Evolutionary conservation across 2,797 vertebrate species (phyloP), one percentile per base, ranked within the genome.

Genomic region (Lutjanus argentimaculatus): DNA sequence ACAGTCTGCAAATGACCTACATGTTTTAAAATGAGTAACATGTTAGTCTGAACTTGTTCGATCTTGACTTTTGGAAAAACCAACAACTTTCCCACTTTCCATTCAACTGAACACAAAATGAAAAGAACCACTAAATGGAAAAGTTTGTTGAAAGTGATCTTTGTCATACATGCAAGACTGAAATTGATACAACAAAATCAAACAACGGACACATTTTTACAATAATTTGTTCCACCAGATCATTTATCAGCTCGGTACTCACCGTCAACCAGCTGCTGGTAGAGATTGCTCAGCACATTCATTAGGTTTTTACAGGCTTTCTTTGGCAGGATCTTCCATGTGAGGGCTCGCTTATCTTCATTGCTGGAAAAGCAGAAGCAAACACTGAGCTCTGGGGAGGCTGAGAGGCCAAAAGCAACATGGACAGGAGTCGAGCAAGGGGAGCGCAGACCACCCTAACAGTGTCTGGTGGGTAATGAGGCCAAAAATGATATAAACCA

Each of bases 221-320:
- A 48, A 19, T 43, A 4, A 21, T 72, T 43, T 10, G 10, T 59
- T 51, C 19, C 1, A 42, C 17, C 40, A 7, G 46, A 48, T 81
- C 7, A 30, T 49, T 22, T 4, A 42, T 48, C 3, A 25, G 53
- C 25, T 61, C 48, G 13, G 57, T 43, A 97, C 97, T 98, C 95
- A 99, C 98, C 95, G 80, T 98, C 97, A 78, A 96, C 93, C 88
- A 99, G 92, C 75, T 99, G 97, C 88, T 97, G 97, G 93, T 99
- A 95, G 43, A 99, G 96, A 89, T 95, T 96, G 90, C 90, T 97
- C 91, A 99, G 95, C 78, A 97, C 96, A 91, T 97, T 99, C 96
- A 99, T 97, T 76, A 99, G 95, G 94, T 98, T 97, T 96, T 99
- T 99, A 94, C 97, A 99, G 88, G 98, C 97, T 93, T 99, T 99